These are phyloP conservation scores for Oxygymnocypris stewartii DNA, from an alignment of 2,113 vertebrate species.

Conservation along the genomic window DNA sequence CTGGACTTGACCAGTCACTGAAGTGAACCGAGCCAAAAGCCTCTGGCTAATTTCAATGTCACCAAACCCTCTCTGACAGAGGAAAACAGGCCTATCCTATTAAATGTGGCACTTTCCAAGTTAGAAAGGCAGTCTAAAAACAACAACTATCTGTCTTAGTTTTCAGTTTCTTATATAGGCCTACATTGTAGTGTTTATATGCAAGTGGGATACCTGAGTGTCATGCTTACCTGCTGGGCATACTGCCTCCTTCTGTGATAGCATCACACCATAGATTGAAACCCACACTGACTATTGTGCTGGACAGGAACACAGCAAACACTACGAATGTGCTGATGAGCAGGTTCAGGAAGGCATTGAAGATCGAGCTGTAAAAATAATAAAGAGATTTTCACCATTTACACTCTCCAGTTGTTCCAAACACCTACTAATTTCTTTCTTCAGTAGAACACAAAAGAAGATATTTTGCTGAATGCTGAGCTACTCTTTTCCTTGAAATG, in stretches of 20 bases:
- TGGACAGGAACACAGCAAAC: slow-evolving; percentile 82
- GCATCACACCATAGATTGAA: slow-evolving; percentile 87
- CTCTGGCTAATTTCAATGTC: background rate
- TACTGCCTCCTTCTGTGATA: slow-evolving; percentile 80
- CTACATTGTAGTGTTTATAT: background rate
- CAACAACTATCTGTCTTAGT: background rate
- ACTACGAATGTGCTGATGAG: slow-evolving; percentile 81
- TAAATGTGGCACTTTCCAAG: background rate
- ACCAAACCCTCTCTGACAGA: background rate
- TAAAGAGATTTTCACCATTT: background rate
- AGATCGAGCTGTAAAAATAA: slow-evolving; percentile 78
- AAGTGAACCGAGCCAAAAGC: slow-evolving; percentile 20
- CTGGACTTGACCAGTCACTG: background rate
- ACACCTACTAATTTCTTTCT: background rate
- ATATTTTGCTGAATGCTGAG: background rate
- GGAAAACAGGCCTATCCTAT: background rate
- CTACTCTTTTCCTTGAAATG: background rate
- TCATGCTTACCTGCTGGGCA: slow-evolving; percentile 76
- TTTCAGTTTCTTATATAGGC: background rate
- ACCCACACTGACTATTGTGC: slow-evolving; percentile 86
- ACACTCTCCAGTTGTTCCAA: background rate
- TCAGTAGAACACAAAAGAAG: background rate
- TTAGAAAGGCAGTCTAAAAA: background rate
- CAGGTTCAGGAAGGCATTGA: slow-evolving; percentile 83
- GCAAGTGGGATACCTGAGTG: background rate